Conservation (phyloP, 2,888 invertebrate genomes). For the Tachystola acroxantha region DNA sequence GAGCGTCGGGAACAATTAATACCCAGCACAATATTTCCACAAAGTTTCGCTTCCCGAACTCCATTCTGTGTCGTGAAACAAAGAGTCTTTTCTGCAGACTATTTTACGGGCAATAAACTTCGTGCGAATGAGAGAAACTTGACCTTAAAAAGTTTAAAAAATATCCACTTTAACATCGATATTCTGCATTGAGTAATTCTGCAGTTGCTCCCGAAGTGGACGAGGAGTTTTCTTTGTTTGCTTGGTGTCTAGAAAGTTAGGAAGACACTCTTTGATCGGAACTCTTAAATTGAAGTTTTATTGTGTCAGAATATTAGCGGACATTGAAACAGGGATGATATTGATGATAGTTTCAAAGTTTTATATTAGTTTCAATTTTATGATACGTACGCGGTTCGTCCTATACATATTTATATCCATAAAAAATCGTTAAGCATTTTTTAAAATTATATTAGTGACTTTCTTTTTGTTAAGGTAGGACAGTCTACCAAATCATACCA, state of each 20-base stretch:
- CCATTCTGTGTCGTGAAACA: slow-evolving; percentile 49
- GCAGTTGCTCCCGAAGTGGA: slow-evolving; percentile 10
- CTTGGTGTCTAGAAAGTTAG: slow-evolving; percentile 33
- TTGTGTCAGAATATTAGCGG: no score
- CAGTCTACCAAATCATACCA: no score
- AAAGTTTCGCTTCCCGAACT: slow-evolving; percentile 56
- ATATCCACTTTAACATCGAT: slow-evolving; percentile 37
- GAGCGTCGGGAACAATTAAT: slow-evolving; percentile 53
- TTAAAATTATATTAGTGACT: no score
- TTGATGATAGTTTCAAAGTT: no score
- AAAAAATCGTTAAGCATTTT: no score
- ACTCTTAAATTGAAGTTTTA: no score
- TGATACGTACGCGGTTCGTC: no score
- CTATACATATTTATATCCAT: no score
- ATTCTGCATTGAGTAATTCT: slow-evolving; percentile 17
- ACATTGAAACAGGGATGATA: no score
- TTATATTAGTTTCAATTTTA: no score
- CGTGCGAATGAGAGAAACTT: slow-evolving; percentile 33
- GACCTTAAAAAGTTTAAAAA: slow-evolving; percentile 34
- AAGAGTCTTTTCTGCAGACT: slow-evolving; percentile 50
- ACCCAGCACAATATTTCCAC: slow-evolving; percentile 62
- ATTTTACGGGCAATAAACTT: slow-evolving; percentile 59
- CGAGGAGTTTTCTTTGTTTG: slow-evolving; percentile 24
- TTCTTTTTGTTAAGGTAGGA: no score
- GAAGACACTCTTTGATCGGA: slow-evolving; percentile 25